Evolutionary conservation across 2,113 vertebrate genomes (phyloP).

Genomic region (Micronycteris hirsuta): DNA sequence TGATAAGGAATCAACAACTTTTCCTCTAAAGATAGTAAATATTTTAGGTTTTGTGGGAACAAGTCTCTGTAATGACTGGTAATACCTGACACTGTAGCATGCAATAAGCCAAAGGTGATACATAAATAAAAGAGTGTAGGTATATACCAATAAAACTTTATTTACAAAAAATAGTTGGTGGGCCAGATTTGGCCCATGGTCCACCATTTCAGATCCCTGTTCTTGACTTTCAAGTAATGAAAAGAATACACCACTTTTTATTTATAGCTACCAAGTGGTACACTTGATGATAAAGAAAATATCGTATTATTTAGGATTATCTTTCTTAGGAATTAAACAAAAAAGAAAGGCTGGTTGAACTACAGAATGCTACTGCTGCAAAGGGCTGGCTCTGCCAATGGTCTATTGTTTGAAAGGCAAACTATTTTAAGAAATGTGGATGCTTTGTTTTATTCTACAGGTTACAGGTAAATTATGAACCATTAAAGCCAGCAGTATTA

Average conservation of each 20-base stretch:
- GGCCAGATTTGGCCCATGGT: background rate
- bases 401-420: background rate
- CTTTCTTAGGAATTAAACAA: slow-evolving; percentile 8
- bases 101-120: background rate
- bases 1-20: background rate
- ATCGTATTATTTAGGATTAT: background rate
- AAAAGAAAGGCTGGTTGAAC: background rate
- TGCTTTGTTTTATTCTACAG: background rate
- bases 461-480: slow-evolving; percentile 6
- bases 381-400: background rate
- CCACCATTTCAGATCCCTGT: background rate
- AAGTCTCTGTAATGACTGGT: background rate
- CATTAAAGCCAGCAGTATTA: background rate
- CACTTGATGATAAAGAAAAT: background rate
- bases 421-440: background rate
- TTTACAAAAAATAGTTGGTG: background rate
- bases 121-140: background rate
- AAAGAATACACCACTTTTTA: background rate
- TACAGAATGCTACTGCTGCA: background rate
- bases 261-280: background rate
- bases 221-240: background rate
- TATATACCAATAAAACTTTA: background rate
- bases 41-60: background rate
- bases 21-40: background rate
- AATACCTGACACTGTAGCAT: background rate